These are phyloP conservation scores for Oxytorus armatus DNA, from an alignment of 2,888 invertebrate genomes.

Conservation along the genomic window DNA sequence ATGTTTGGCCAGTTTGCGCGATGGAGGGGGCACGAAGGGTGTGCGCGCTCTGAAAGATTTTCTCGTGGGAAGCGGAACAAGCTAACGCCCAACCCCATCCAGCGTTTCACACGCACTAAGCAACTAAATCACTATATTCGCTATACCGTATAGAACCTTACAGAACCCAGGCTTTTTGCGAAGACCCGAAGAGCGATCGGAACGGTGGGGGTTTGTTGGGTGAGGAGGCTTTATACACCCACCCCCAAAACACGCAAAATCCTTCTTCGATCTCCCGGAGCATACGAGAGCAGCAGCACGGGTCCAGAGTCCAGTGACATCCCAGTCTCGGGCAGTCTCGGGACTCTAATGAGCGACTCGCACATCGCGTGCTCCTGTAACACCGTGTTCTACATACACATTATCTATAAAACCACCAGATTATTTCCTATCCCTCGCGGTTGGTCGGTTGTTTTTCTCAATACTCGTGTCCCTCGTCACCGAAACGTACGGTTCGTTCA, in stretches of 20 bases:
- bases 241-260: constrained; percentile 49
- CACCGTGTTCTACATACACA: not conserved
- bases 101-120: constrained; percentile 48
- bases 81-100: constrained; percentile 78
- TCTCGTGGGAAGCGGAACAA: constrained; percentile 73
- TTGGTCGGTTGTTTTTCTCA: not conserved
- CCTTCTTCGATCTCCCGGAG: constrained; percentile 58
- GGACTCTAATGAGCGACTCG: constrained; percentile 44
- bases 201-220: not conserved
- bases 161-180: too few relatives aligned
- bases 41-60: constrained; percentile 70
- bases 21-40: constrained; percentile 54
- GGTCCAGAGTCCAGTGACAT: constrained; percentile 63
- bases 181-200: not conserved
- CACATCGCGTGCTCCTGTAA: not conserved
- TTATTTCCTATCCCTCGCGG: not conserved
- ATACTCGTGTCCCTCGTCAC: constrained; percentile 33
- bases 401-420: not conserved
- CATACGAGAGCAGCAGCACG: constrained; percentile 35
- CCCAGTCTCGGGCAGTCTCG: too few relatives aligned
- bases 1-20: constrained; percentile 2
- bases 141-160: constrained; percentile 6
- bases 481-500: constrained; percentile 11
- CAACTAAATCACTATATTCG: too few relatives aligned
- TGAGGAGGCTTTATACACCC: not conserved